These are phyloP conservation scores for Nymphalis urticae DNA, from an alignment of 2,888 invertebrate species.

Conservation along the genomic window DNA sequence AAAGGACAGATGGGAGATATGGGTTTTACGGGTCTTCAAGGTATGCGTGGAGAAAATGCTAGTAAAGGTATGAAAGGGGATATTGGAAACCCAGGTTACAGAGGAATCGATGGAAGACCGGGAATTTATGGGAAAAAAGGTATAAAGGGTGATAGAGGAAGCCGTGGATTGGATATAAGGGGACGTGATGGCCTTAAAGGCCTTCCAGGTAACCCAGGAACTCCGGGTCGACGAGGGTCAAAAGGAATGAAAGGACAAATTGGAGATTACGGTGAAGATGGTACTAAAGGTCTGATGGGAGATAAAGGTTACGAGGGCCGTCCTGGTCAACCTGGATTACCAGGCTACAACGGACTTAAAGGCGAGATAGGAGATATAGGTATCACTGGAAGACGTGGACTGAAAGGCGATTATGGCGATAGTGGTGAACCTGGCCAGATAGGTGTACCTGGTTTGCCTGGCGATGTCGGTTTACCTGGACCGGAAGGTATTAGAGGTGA, in stretches of 20 bases:
- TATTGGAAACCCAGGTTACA: slow-evolving; percentile 55
- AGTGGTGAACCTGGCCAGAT: slow-evolving; percentile 72
- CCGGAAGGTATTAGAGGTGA: slow-evolving; percentile 75
- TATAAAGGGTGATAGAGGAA: slow-evolving; percentile 82
- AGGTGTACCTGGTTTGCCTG: slow-evolving; percentile 81
- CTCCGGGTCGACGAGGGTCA: slow-evolving; percentile 70
- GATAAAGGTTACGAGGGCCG: slow-evolving; percentile 77
- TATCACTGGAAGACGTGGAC: slow-evolving; percentile 58
- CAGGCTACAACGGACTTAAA: slow-evolving; percentile 71
- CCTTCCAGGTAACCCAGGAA: slow-evolving; percentile 82
- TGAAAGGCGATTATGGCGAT: slow-evolving; percentile 60
- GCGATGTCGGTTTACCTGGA: slow-evolving; percentile 76
- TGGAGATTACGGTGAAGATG: slow-evolving; percentile 80
- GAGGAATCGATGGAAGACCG: slow-evolving; percentile 50
- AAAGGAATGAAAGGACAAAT: slow-evolving; percentile 78
- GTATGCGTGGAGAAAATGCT: slow-evolving; percentile 79
- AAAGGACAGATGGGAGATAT: slow-evolving; percentile 61
- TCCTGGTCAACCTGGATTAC: slow-evolving; percentile 81
- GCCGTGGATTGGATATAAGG: slow-evolving; percentile 72
- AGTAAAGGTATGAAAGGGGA: slow-evolving; percentile 84
- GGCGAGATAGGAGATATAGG: slow-evolving; percentile 80
- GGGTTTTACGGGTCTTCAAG: slow-evolving; percentile 80
- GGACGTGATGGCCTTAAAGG: slow-evolving; percentile 83
- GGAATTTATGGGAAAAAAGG: slow-evolving; percentile 83
- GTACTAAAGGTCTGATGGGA: slow-evolving; percentile 74